Base-by-base conservation (phyloP, 2,888 invertebrate genomes). In the Pemphredon lugubris region DNA sequence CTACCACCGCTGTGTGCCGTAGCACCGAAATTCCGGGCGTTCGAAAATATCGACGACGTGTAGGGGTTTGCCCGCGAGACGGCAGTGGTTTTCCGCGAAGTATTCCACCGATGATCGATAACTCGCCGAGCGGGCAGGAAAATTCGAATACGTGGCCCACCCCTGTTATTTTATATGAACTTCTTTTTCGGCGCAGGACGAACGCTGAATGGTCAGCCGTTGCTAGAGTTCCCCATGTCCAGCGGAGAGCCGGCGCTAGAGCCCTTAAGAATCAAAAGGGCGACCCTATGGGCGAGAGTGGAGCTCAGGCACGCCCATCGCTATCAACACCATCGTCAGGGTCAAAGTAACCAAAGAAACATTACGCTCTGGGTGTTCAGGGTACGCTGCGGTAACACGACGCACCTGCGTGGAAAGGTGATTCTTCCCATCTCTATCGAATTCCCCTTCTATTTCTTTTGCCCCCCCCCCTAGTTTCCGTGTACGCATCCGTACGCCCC, bases 221-320 rank as follows among this genome's bases (percentile, higher is more conserved):
- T 97, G 83, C 92, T 97, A 82, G 96, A 97, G 90, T 97, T 97
- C 91, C 93, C 95, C 60, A 93, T 95, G 85, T 91, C 92, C 60
- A 92, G 91, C 70, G 90, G 89, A 54, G 90, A 90, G 80, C 90
- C 90, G 58, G 90, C 89, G 65, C 90, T 91, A 82, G 94, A 94
- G 80, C 89, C 89, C 1, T 91, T 96, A 79, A 92, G 93, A 78
- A 95, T 97, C 79, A 93, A 94, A 79, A 93, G 94, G 76, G 96
- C 96, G 30, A 94, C 94, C 81, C 92, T 97, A 77, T 95, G 96
- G 94, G 93, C 94, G 72, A 91, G 93, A 82, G 92, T 96, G 76
- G 93, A 93, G 79, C 87, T 92, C 68, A 90, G 91, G 75, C 90
- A 90, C 73, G 85, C 88, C 30, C 87, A 88, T 81, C 87, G 87